Base-by-base conservation (phyloP, 2,888 invertebrate species). In the Atethmia centrago region DNA sequence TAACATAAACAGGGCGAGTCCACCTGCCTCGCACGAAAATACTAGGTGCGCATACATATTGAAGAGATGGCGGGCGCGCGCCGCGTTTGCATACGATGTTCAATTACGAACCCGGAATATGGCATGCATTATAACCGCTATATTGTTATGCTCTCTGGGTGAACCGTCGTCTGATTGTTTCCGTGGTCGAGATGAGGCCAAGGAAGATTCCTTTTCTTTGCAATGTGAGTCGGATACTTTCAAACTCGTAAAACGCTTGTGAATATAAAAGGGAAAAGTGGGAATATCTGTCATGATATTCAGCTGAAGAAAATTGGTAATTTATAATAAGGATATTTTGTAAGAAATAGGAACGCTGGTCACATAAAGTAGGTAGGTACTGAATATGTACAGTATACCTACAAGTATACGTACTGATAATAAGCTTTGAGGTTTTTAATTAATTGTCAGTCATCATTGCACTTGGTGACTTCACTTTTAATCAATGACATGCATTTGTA, bases 41-140 rank as follows among this genome's bases (percentile, higher is more conserved):
- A 94, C 94, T 85, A 93, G 92, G 93, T 81, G 82, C 86, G 85
- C 89, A 94, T 95, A 94, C 94, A 94, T 95, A 95, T 93, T 92
- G 91, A 94, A 90, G 93, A 95, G 94, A 92, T 90, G 91, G 92
- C 91, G 89, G 88, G 90, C 93, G 91, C 92, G 92, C 90, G 91
- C 89, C 90, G 85, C 92, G 93, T 95, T 94, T 94, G 92, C 95
- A 94, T 95, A 93, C 92, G 92, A 92, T 94, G 94, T 94, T 95
- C 94, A 94, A 95, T 95, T 95, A 95, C 93, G 91, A 90, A 88
- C 90, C 90, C 89, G 91, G 94, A 94, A 94, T 94, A 94, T 92
- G 92, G 91, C 93, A 94, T 93, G 92, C 91, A 91, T 91, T 90
- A 90, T 90, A 88, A 87, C 87, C 85, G 88, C 89, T 91, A 90